Evolutionary conservation across 2,113 vertebrate species (phyloP).

Genomic region (Eurystomus gularis): DNA sequence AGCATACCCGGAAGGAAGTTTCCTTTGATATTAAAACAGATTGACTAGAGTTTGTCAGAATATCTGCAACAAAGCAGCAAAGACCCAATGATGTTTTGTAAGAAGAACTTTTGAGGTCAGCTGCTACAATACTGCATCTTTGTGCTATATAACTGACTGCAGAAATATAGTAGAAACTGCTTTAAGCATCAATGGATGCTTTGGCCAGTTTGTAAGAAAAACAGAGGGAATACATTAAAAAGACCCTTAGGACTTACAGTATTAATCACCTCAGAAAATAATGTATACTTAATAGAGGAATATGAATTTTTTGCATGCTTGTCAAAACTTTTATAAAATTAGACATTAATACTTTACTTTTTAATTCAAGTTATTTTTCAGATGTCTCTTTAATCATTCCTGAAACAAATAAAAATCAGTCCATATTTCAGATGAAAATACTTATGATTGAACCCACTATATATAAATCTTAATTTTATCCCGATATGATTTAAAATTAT

Average conservation of each 20-base stretch:
- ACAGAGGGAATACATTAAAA: not conserved
- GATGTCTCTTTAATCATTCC: not conserved
- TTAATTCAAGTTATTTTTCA: not conserved
- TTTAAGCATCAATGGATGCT: not conserved
- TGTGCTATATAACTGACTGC: not conserved
- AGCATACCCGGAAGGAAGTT: conserved; percentile 24
- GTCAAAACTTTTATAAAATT: not conserved
- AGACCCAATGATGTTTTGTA: not conserved
- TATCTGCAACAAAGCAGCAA: not conserved
- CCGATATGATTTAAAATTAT: not conserved
- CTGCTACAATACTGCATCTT: not conserved
- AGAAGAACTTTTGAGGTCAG: conserved; percentile 28
- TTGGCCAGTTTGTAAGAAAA: not conserved
- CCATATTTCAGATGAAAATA: not conserved
- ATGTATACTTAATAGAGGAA: not conserved
- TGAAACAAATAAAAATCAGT: not conserved
- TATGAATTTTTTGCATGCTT: not conserved
- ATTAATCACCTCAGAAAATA: not conserved
- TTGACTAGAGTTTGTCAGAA: conserved; percentile 36
- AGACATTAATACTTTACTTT: not conserved
- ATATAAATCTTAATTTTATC: not conserved
- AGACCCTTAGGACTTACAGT: not conserved
- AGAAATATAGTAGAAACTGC: not conserved
- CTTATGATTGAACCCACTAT: not conserved
- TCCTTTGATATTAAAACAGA: conserved; percentile 26